A percentile compares a stretch with the other conserved stretches of the same genome.
Conservation (phyloP, 2,888 invertebrate species). For the Lomographa bimaculata region DNA sequence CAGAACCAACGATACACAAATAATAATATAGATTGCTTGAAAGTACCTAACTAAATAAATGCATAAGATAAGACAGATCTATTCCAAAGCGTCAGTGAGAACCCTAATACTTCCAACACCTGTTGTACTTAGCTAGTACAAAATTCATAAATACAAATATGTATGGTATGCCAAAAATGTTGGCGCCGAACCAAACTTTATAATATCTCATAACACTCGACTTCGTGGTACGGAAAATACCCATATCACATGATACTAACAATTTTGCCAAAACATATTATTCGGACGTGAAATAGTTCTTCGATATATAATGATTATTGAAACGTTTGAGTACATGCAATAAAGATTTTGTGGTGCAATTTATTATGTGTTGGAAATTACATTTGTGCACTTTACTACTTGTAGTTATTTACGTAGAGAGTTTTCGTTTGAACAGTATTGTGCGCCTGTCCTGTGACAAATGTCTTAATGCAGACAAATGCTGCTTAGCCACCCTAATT, state of each 20-base stretch:
- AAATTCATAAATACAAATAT: slow-evolving; percentile 12
- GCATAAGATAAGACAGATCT: no score
- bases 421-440: slow-evolving; percentile 39
- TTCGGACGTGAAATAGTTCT: slow-evolving; percentile 9
- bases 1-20: no score
- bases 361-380: slow-evolving; percentile 18
- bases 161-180: slow-evolving; percentile 8
- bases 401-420: slow-evolving; percentile 17
- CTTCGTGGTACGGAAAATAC: slow-evolving; percentile 5
- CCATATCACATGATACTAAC: slow-evolving; percentile 4
- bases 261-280: slow-evolving; percentile 1
- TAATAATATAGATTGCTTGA: no score
- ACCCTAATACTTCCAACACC: no score
- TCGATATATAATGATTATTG: slow-evolving; percentile 10
- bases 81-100: no score
- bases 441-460: slow-evolving; percentile 44
- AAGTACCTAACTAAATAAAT: no score
- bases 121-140: no score
- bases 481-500: slow-evolving; percentile 55
- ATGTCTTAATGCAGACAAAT: slow-evolving; percentile 33
- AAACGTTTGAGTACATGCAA: slow-evolving; percentile 6
- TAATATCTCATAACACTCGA: slow-evolving; percentile 17
- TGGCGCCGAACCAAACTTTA: slow-evolving; percentile 9
- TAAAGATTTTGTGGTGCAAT: slow-evolving; percentile 18
- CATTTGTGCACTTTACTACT: slow-evolving; percentile 11